Conservation (phyloP, 2,888 invertebrate genomes). For the Epiblema foenella region DNA sequence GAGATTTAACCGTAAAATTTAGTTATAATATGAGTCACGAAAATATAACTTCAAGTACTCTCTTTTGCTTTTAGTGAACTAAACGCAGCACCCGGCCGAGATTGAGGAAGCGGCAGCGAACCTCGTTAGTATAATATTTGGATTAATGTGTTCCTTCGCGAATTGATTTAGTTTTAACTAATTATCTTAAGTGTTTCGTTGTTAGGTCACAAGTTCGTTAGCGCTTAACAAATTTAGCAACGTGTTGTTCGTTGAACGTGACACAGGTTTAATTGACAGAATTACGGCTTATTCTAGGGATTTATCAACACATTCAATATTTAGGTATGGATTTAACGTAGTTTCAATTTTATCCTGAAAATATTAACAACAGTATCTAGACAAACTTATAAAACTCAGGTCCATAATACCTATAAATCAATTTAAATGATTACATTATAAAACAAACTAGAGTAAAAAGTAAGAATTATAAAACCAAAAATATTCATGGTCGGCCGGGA, state of each 20-base stretch:
- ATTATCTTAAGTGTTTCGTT: constrained; percentile 34
- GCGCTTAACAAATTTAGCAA: constrained; percentile 2
- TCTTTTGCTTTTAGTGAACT: neutral
- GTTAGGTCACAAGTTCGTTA: constrained; percentile 19
- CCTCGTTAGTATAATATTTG: constrained; percentile 42
- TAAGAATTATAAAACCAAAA: no score
- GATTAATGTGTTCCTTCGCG: constrained; percentile 36
- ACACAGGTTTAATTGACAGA: constrained; percentile 3
- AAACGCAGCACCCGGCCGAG: constrained; percentile 21
- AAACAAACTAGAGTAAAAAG: no score
- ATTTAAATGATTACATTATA: neutral
- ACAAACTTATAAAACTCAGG: neutral
- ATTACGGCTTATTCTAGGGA: neutral
- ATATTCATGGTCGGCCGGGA: no score
- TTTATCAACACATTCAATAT: neutral
- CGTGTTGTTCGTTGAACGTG: neutral
- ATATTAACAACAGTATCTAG: neutral
- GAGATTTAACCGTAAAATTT: no score
- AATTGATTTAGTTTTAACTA: constrained; percentile 41
- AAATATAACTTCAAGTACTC: neutral
- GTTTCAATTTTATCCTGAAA: neutral
- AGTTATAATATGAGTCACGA: no score
- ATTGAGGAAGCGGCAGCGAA: constrained; percentile 35
- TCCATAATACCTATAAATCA: neutral
- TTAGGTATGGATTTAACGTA: neutral